Conservation (phyloP, 2,113 vertebrate genomes). For the Chionodraco myersi region DNA sequence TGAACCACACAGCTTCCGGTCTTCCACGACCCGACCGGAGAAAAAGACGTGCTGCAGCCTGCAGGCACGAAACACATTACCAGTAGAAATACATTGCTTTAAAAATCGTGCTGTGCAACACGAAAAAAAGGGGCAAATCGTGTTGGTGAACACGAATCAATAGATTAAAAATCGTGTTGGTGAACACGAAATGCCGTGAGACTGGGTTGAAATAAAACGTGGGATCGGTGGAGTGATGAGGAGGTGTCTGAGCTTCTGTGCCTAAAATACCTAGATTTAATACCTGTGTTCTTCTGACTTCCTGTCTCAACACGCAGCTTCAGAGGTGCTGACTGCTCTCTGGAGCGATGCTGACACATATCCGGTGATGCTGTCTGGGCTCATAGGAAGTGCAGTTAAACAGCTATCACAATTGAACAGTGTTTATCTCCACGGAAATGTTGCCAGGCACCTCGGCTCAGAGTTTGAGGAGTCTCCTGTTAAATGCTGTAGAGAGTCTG, state of each 20-base stretch:
- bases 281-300: conserved; percentile 49
- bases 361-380: conserved; percentile 48
- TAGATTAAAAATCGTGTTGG: too few relatives aligned
- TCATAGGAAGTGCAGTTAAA: conserved; percentile 66
- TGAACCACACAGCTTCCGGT: too few relatives aligned
- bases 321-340: conserved; percentile 44
- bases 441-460: conserved; percentile 44
- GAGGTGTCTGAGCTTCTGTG: neutral
- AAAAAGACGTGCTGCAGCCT: too few relatives aligned
- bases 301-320: conserved; percentile 45
- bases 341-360: conserved; percentile 41
- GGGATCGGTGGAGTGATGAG: too few relatives aligned
- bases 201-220: too few relatives aligned
- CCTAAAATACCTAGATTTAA: conserved; percentile 51
- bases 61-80: too few relatives aligned
- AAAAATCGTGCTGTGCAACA: too few relatives aligned
- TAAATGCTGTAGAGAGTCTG: conserved; percentile 55
- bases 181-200: too few relatives aligned
- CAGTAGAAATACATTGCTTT: too few relatives aligned
- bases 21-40: too few relatives aligned
- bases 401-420: conserved; percentile 54
- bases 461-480: conserved; percentile 41
- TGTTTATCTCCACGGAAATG: conserved; percentile 44
- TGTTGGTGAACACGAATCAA: too few relatives aligned
- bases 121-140: too few relatives aligned